These are phyloP conservation scores for Uromys caudimaculatus DNA, from an alignment of 2,797 vertebrate genomes.

Conservation along the genomic window DNA sequence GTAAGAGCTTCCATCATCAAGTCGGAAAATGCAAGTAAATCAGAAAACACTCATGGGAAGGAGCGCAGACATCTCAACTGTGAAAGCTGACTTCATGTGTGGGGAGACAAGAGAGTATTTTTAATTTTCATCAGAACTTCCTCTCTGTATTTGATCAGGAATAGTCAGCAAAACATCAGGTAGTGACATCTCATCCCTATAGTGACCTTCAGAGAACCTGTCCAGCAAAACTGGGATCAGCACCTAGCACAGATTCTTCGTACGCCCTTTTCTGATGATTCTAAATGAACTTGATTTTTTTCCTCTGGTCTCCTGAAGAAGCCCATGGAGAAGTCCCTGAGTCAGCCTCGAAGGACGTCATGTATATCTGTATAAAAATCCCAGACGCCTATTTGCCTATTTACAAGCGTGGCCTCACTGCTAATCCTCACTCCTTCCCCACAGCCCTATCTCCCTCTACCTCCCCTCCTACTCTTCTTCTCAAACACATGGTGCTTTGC, in stretches of 20 bases:
- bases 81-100: not conserved
- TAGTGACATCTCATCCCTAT: not conserved
- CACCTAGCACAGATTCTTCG: not conserved
- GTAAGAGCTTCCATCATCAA: not conserved
- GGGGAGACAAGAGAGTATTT: not conserved
- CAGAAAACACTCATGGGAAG: not conserved
- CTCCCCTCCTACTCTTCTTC: too few relatives aligned
- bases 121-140: not conserved
- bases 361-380: not conserved
- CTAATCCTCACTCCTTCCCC: too few relatives aligned
- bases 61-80: not conserved
- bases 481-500: not conserved
- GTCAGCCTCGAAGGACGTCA: not conserved
- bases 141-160: not conserved
- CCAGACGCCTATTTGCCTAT: not conserved
- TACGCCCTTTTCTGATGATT: not conserved
- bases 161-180: not conserved
- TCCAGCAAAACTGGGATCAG: not conserved
- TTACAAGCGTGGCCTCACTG: not conserved
- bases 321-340: not conserved
- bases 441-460: not conserved
- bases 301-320: not conserved
- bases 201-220: not conserved
- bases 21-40: not conserved
- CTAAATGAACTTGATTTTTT: not conserved